phyloP scores from a whole-genome alignment of 2,113 vertebrate species.

The Steatornis caripensis region DNA sequence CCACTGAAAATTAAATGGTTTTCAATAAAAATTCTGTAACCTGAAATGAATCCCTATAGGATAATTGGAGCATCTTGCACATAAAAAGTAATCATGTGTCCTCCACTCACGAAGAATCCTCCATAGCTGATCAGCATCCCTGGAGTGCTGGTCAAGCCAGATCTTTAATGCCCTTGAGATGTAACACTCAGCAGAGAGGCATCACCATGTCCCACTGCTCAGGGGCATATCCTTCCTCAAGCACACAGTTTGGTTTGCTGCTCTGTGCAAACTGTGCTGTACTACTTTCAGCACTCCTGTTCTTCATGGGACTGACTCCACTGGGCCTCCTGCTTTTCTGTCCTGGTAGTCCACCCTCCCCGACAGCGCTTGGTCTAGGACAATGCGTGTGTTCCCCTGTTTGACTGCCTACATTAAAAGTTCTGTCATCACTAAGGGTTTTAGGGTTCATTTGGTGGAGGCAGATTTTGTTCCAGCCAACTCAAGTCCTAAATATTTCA shows the following conservation, averaged over 20 bases:
- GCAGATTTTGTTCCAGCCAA: neutral
- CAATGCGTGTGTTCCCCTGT: neutral
- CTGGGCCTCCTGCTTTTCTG: neutral
- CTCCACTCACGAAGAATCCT: slow-evolving; percentile 44
- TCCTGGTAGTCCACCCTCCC: neutral
- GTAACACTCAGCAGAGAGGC: neutral
- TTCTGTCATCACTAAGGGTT: neutral
- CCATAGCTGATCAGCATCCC: neutral
- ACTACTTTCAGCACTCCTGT: neutral
- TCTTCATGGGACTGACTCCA: neutral
- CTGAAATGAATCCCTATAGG: slow-evolving; percentile 65
- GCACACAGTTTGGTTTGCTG: neutral
- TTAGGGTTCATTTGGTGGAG: neutral
- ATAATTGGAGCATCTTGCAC: slow-evolving; percentile 68
- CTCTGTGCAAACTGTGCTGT: neutral
- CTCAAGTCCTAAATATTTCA: neutral
- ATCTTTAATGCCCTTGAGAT: slow-evolving; percentile 32
- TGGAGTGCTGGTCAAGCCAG: neutral
- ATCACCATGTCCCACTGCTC: neutral
- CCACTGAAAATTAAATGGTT: slow-evolving; percentile 71
- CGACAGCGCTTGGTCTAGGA: neutral
- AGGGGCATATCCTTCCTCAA: neutral
- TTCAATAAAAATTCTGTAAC: slow-evolving; percentile 72
- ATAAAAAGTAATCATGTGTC: slow-evolving; percentile 68
- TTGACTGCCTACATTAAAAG: neutral